Evolutionary conservation across 2,797 vertebrate species (phyloP).

Genomic region (Xerus rutilus): DNA sequence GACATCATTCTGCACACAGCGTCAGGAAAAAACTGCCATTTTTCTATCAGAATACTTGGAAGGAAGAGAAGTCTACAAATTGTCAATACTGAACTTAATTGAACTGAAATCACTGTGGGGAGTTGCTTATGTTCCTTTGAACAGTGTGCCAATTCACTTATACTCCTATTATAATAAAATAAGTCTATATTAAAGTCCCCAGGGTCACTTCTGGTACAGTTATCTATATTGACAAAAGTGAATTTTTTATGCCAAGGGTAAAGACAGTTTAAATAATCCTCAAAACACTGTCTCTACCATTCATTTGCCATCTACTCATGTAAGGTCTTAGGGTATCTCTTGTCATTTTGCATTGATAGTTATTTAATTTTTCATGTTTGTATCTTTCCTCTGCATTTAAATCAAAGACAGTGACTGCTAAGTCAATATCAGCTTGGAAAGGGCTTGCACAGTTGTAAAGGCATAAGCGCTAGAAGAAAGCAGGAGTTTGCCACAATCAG

Average conservation of each 20-base stretch:
- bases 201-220: slow-evolving; percentile 60
- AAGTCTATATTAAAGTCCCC: slow-evolving; percentile 60
- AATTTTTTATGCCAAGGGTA: slow-evolving; percentile 39
- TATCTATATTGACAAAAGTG: slow-evolving; percentile 73
- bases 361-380: slow-evolving; percentile 64
- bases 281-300: neutral
- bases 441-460: neutral
- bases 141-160: slow-evolving; percentile 69
- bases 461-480: too few species aligned
- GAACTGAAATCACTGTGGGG: slow-evolving; percentile 64
- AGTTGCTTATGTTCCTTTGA: slow-evolving; percentile 60
- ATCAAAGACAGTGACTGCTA: neutral
- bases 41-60: slow-evolving; percentile 55
- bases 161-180: slow-evolving; percentile 63
- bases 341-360: neutral
- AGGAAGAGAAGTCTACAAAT: slow-evolving; percentile 63
- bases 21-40: neutral
- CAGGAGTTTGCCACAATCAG: accelerated
- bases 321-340: neutral
- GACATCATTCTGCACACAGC: slow-evolving; percentile 47
- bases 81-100: slow-evolving; percentile 75
- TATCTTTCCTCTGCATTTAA: neutral
- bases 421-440: neutral
- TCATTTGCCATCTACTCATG: neutral
- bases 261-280: slow-evolving; percentile 55